A percentile compares a stretch with the other conserved stretches of the same genome.
These are phyloP conservation scores for Oceanodroma leucorhoa DNA, from an alignment of 2,797 vertebrate genomes.

Conservation along the genomic window DNA sequence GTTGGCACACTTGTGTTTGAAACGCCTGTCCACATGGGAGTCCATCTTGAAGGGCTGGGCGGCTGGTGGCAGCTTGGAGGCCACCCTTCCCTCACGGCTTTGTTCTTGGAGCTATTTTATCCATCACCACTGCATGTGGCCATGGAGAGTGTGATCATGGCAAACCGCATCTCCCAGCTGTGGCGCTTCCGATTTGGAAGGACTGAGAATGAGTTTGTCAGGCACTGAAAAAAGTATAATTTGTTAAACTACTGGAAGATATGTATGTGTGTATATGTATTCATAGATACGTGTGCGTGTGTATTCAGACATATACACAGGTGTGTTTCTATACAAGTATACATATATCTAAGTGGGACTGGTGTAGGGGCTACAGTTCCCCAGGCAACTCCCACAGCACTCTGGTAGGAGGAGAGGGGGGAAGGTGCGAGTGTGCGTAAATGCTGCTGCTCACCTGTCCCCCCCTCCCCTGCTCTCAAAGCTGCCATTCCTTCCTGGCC, in stretches of 20 bases:
- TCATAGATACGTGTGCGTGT: accelerated
- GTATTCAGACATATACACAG: neutral
- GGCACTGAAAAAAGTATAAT: neutral
- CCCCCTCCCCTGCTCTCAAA: neutral
- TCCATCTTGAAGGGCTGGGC: neutral
- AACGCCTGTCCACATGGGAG: accelerated
- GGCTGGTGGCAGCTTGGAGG: neutral
- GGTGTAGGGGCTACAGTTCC: neutral
- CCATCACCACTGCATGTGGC: accelerated
- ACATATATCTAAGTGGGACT: neutral
- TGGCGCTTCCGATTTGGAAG: accelerated
- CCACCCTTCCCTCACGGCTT: neutral
- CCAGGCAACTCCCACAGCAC: neutral
- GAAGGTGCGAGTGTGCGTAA: accelerated
- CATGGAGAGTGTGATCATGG: neutral
- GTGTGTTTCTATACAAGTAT: neutral
- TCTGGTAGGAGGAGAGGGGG: too few species aligned
- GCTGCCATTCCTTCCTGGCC: neutral
- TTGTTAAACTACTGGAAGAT: neutral
- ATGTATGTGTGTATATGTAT: neutral
- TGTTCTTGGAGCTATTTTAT: accelerated
- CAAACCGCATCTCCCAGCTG: neutral
- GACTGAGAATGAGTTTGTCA: neutral
- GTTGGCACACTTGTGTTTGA: neutral
- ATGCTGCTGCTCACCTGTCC: neutral